These are phyloP conservation scores for Tetramorium simillimum DNA, from an alignment of 1,140 invertebrate species.

Conservation along the genomic window DNA sequence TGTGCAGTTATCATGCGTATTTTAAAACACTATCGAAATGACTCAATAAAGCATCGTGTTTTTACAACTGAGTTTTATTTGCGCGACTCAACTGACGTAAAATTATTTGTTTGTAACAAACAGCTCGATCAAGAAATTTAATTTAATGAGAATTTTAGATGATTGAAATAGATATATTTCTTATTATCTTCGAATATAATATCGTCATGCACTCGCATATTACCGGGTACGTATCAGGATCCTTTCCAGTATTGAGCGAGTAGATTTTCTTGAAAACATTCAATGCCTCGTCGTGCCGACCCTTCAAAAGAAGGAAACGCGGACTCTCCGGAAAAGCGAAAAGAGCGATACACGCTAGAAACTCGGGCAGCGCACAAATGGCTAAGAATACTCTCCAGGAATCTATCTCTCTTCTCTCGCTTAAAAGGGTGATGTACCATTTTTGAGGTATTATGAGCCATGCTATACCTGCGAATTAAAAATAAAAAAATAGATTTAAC, in stretches of 20 bases:
- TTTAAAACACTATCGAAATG: not conserved
- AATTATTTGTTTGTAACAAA: not conserved
- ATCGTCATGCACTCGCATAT: conserved; percentile 49
- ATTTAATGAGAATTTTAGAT: not conserved
- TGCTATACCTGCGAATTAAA: conserved; percentile 86
- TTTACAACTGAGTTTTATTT: not conserved
- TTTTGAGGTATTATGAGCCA: conserved; percentile 89
- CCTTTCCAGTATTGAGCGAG: conserved; percentile 84
- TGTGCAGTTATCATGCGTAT: not conserved
- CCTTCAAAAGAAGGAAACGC: conserved; percentile 88
- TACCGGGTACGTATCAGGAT: conserved; percentile 81
- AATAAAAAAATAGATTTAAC: not conserved
- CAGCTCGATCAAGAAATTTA: not conserved
- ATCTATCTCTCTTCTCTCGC: conserved; percentile 81
- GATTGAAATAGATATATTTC: not conserved
- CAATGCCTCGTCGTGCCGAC: conserved; percentile 86
- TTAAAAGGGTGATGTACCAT: conserved; percentile 79
- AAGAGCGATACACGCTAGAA: conserved; percentile 86
- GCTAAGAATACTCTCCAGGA: conserved; percentile 90
- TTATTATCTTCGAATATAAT: not conserved
- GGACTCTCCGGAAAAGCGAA: conserved; percentile 90
- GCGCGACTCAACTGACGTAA: not conserved
- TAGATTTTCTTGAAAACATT: conserved; percentile 87
- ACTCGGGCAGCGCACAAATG: conserved; percentile 88
- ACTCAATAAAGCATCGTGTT: not conserved